Conservation (phyloP, 2,888 invertebrate genomes). For the Parochlus steinenii region DNA sequence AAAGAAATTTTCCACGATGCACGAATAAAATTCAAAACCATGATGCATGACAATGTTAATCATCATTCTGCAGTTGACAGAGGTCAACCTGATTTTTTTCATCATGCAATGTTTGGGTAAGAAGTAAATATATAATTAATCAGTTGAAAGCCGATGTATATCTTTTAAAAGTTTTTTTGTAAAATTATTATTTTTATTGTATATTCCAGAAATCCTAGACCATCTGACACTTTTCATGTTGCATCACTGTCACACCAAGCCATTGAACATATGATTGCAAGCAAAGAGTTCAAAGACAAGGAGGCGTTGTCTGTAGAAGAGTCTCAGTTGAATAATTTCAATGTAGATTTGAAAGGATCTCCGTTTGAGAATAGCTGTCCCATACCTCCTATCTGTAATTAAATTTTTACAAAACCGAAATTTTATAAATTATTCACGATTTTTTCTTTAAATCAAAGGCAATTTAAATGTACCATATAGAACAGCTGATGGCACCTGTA, state of each 20-base stretch:
- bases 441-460: too few relatives aligned
- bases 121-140: not conserved
- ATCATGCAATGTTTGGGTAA: constrained; percentile 25
- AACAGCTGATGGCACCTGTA: constrained; percentile 65
- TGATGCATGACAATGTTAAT: not conserved
- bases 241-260: not conserved
- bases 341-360: constrained; percentile 21
- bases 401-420: constrained; percentile 22
- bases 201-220: constrained; percentile 1
- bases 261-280: constrained; percentile 8
- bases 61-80: constrained; percentile 19
- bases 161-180: too few relatives aligned
- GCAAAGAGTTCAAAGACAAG: constrained; percentile 14
- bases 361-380: constrained; percentile 24
- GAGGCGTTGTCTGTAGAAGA: constrained; percentile 24
- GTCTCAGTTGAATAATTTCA: constrained; percentile 27
- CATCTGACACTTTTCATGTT: not conserved
- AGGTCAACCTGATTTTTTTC: constrained; percentile 27
- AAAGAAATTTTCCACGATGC: not conserved
- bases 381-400: constrained; percentile 30
- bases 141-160: too few relatives aligned
- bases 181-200: not conserved
- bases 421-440: too few relatives aligned
- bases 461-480: too few relatives aligned
- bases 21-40: not conserved